These are phyloP conservation scores for Linyphia triangularis DNA, from an alignment of 2,888 invertebrate species.

Conservation along the genomic window DNA sequence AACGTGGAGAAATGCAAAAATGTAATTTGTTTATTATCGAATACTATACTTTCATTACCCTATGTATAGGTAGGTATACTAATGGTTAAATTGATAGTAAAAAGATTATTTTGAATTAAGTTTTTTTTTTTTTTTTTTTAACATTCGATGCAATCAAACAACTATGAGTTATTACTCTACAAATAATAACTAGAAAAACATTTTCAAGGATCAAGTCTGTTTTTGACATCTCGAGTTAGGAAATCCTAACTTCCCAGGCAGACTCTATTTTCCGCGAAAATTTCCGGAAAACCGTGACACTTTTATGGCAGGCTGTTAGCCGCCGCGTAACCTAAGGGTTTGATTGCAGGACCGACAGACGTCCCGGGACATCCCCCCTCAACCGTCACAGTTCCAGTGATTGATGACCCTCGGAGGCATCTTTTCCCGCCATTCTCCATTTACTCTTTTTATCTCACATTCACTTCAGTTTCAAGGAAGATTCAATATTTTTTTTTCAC, in stretches of 20 bases:
- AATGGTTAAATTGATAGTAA: too few species aligned
- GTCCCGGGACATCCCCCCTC: slow-evolving; percentile 8
- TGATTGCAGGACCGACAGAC: slow-evolving; percentile 1
- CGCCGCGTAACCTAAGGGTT: slow-evolving; percentile 1
- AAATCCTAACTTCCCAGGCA: background rate
- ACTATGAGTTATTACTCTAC: too few species aligned
- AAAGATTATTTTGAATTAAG: too few species aligned
- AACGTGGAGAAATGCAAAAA: too few species aligned
- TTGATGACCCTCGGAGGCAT: slow-evolving; percentile 62
- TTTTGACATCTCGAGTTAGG: background rate
- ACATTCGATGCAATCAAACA: too few species aligned
- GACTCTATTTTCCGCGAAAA: background rate
- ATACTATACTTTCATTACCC: too few species aligned
- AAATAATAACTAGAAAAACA: too few species aligned
- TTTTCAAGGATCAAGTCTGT: background rate
- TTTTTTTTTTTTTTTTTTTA: too few species aligned
- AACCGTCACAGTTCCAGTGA: slow-evolving; percentile 35
- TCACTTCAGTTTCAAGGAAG: slow-evolving; percentile 26
- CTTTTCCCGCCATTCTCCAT: slow-evolving; percentile 48
- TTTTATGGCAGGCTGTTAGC: background rate
- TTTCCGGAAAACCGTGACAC: background rate
- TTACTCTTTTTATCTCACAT: slow-evolving; percentile 23
- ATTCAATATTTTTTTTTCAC: background rate
- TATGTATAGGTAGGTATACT: too few species aligned
- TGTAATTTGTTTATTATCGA: too few species aligned